phyloP scores from a whole-genome alignment of 2,797 vertebrate species.

The Champsocephalus gunnari region DNA sequence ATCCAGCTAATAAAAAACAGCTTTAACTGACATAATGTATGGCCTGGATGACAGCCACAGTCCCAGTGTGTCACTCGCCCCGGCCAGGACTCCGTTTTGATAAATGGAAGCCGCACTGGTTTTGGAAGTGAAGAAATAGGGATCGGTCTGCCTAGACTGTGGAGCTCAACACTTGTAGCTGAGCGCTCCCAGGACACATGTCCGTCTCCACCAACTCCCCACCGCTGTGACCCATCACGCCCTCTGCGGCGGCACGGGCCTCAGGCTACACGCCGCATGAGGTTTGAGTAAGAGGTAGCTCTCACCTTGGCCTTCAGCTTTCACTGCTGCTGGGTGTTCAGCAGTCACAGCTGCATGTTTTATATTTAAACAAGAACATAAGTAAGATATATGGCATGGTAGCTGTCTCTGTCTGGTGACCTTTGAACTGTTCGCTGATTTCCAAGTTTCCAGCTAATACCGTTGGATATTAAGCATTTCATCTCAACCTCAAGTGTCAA shows the following conservation, averaged over 20 bases:
- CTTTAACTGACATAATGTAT: conserved; percentile 79
- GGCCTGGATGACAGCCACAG: conserved; percentile 76
- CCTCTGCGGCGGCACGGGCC: not conserved
- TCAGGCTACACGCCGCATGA: not conserved
- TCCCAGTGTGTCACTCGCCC: conserved; percentile 69
- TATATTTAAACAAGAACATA: conserved; percentile 5
- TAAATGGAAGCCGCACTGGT: conserved; percentile 71
- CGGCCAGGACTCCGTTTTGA: conserved; percentile 66
- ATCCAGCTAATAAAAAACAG: conserved; percentile 79
- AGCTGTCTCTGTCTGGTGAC: not conserved
- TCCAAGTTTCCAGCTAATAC: not conserved
- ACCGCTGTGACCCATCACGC: conserved; percentile 18
- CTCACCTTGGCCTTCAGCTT: not conserved
- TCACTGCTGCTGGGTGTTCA: not conserved
- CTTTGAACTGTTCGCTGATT: not conserved
- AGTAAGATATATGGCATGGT: not conserved
- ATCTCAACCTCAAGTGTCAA: not conserved
- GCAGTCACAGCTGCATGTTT: not conserved
- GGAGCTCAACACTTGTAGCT: conserved; percentile 41
- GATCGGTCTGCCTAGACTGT: conserved; percentile 51
- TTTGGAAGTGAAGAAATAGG: conserved; percentile 62
- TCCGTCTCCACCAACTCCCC: conserved; percentile 24
- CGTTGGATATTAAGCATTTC: not conserved
- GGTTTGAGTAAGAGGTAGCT: conserved; percentile 1
- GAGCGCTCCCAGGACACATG: conserved; percentile 38